These are phyloP conservation scores for Galleria mellonella DNA, from an alignment of 1,140 invertebrate species.

Conservation along the genomic window DNA sequence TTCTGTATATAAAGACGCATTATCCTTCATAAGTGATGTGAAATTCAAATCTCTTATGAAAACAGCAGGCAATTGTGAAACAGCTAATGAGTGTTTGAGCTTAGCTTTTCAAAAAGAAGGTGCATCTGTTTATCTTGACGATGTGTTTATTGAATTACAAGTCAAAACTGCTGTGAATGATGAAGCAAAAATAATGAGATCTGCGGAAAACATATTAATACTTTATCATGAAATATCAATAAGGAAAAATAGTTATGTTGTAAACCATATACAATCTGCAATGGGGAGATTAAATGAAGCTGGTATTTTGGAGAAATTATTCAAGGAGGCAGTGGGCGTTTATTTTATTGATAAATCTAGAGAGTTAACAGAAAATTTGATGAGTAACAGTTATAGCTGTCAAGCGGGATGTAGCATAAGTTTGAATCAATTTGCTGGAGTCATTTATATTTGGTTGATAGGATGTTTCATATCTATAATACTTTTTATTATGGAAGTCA, in stretches of 20 bases:
- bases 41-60: slow-evolving; percentile 37
- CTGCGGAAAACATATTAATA: slow-evolving; percentile 31
- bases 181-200: slow-evolving; percentile 40
- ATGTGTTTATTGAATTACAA: slow-evolving; percentile 22
- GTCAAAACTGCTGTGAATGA: slow-evolving; percentile 28
- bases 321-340: slow-evolving; percentile 41
- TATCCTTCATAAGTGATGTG: slow-evolving; percentile 41
- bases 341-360: slow-evolving; percentile 28
- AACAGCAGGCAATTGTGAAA: slow-evolving; percentile 29
- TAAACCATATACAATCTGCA: slow-evolving; percentile 19
- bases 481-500: too few relatives aligned
- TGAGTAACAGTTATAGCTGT: slow-evolving; percentile 49
- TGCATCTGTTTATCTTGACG: slow-evolving; percentile 30
- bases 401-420: slow-evolving; percentile 26
- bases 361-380: slow-evolving; percentile 30
- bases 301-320: slow-evolving; percentile 43
- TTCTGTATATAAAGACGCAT: slow-evolving; percentile 24
- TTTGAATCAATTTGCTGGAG: slow-evolving; percentile 30
- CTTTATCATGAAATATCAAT: slow-evolving; percentile 57
- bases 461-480: slow-evolving; percentile 9
- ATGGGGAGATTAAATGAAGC: slow-evolving; percentile 40
- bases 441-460: slow-evolving; percentile 38
- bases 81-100: slow-evolving; percentile 33
- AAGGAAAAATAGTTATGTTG: slow-evolving; percentile 30
- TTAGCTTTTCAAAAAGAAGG: slow-evolving; percentile 31